Percentiles rank a stretch among this genome's conserved stretches.
These are phyloP conservation scores for Andrena haemorrhoa DNA, from an alignment of 2,888 invertebrate species.

Conservation along the genomic window DNA sequence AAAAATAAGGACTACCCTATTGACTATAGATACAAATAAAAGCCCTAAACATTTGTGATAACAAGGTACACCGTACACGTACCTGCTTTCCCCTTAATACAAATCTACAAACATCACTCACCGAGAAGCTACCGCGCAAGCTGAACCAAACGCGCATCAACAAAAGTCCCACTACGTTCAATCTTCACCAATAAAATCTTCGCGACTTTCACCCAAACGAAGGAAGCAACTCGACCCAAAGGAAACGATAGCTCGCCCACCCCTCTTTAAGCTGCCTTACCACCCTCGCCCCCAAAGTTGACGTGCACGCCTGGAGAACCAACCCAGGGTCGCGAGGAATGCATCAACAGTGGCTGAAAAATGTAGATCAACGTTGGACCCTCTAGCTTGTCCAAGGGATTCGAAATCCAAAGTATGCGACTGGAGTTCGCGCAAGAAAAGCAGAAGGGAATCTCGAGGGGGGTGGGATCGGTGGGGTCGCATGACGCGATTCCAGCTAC, in stretches of 20 bases:
- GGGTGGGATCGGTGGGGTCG: not conserved
- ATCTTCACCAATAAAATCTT: too few relatives aligned
- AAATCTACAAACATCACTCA: too few relatives aligned
- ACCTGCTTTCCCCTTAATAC: too few relatives aligned
- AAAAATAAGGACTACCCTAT: too few relatives aligned
- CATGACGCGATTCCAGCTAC: not conserved
- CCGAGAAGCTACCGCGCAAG: too few relatives aligned
- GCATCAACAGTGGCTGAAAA: constrained; percentile 18
- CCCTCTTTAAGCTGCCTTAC: not conserved
- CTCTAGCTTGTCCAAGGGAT: not conserved
- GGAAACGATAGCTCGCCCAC: not conserved
- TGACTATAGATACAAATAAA: too few relatives aligned
- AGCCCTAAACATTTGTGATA: too few relatives aligned
- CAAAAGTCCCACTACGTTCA: too few relatives aligned
- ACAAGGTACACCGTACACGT: too few relatives aligned
- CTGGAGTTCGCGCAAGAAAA: constrained; percentile 36
- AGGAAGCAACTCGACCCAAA: not conserved
- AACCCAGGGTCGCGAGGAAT: not conserved
- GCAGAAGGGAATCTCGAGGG: constrained; percentile 13
- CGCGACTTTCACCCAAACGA: not conserved
- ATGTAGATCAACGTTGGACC: constrained; percentile 23
- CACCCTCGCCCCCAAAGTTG: not conserved
- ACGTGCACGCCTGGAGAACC: not conserved
- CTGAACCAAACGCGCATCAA: too few relatives aligned
- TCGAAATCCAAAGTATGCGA: constrained; percentile 6